phyloP scores from a whole-genome alignment of 1,140 invertebrate species.

The Chymomyza costata region DNA sequence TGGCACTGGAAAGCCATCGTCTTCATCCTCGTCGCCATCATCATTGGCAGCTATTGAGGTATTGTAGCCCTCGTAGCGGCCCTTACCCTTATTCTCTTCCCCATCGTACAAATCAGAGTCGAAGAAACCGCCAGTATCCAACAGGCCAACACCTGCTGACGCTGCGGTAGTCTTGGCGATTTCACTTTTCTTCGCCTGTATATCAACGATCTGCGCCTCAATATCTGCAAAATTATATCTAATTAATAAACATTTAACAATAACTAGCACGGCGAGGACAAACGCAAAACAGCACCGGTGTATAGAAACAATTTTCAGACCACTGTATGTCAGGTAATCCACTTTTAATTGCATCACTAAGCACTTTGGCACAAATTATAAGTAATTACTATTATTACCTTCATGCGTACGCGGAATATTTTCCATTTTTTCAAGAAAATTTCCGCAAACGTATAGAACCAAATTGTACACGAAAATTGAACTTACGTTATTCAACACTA shows the following conservation, averaged over 20 bases:
- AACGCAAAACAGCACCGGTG: too few relatives aligned
- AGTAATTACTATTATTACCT: too few relatives aligned
- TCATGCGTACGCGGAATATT: slow-evolving; percentile 86
- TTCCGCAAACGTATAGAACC: slow-evolving; percentile 49
- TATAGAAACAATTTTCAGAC: too few relatives aligned
- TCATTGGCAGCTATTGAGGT: slow-evolving; percentile 97
- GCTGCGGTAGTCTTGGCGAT: slow-evolving; percentile 79
- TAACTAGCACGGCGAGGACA: too few relatives aligned
- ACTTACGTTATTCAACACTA: slow-evolving; percentile 19
- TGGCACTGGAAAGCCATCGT: slow-evolving; percentile 81
- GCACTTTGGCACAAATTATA: too few relatives aligned
- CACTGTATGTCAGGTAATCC: too few relatives aligned
- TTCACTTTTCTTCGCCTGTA: slow-evolving; percentile 91
- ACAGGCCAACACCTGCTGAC: slow-evolving; percentile 86
- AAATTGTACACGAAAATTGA: slow-evolving; percentile 51
- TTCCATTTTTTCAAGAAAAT: slow-evolving; percentile 78
- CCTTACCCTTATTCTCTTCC: slow-evolving; percentile 76
- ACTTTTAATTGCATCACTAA: too few relatives aligned
- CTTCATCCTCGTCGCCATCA: slow-evolving; percentile 89
- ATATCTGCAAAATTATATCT: slow-evolving; percentile 83
- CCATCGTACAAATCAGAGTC: slow-evolving; percentile 96
- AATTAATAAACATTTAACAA: too few relatives aligned
- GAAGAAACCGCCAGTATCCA: slow-evolving; percentile 88
- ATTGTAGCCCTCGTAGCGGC: slow-evolving; percentile 94
- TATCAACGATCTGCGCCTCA: slow-evolving; percentile 93